Conservation (phyloP, 2,113 vertebrate species). For the Petaurus breviceps region DNA sequence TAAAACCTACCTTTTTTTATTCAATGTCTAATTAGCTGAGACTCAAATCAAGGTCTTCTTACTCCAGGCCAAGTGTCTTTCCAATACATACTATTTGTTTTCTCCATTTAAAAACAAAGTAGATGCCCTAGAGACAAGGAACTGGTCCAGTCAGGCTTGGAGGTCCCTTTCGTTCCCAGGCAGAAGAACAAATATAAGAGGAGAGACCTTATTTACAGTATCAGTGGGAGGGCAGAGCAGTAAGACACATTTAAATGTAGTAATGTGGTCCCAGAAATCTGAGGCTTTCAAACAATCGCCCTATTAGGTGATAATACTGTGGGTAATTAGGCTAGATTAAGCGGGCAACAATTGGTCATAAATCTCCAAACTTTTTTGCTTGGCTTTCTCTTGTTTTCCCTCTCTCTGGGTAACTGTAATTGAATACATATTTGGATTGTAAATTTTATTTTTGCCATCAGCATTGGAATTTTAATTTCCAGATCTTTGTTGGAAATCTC, state of each 20-base stretch:
- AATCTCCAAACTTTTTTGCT: background rate
- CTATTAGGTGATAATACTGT: conserved; percentile 4
- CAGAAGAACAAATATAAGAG: background rate
- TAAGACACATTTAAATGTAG: background rate
- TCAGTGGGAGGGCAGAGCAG: background rate
- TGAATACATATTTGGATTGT: conserved; percentile 4
- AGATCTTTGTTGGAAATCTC: conserved; percentile 2
- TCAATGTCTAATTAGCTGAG: background rate
- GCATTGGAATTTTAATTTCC: background rate
- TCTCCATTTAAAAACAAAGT: background rate
- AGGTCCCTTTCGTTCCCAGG: background rate
- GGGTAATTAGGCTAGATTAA: conserved; percentile 2
- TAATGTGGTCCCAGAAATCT: background rate
- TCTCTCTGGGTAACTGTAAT: conserved; percentile 9
- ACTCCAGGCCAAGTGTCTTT: background rate
- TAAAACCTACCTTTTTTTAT: background rate
- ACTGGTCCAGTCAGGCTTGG: background rate
- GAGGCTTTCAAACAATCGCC: conserved; percentile 7
- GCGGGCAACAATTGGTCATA: background rate
- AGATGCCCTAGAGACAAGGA: background rate
- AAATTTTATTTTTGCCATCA: conserved; percentile 19
- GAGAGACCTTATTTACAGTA: background rate
- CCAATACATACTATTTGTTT: background rate
- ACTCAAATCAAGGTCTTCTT: background rate
- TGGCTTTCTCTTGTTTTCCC: conserved; percentile 6